Evolutionary conservation across 2,113 vertebrate genomes (phyloP).

Genomic region (Chelonoidis abingdonii): DNA sequence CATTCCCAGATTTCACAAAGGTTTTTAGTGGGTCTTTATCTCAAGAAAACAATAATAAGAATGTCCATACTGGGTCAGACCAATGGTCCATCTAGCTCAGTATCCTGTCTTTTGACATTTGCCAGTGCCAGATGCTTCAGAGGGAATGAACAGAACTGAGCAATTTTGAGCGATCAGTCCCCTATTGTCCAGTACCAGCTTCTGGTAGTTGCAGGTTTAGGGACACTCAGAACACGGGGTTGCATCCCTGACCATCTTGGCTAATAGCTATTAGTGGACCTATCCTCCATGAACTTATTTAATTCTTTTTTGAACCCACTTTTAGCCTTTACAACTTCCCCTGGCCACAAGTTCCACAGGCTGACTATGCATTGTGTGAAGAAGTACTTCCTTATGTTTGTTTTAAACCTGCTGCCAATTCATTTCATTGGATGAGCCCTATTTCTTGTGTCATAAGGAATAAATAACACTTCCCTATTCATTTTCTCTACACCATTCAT

Average conservation of each 20-base stretch:
- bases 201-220: no score
- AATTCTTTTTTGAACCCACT: no score
- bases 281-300: no score
- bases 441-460: background rate
- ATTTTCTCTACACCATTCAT: background rate
- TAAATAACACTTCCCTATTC: background rate
- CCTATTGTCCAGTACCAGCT: no score
- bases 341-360: background rate
- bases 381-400: background rate
- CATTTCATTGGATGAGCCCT: background rate
- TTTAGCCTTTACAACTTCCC: no score
- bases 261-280: no score
- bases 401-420: background rate
- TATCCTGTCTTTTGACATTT: background rate
- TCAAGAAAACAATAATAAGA: constrained; percentile 22
- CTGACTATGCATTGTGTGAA: background rate
- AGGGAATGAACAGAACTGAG: no score
- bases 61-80: background rate
- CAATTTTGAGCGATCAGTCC: no score
- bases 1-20: constrained; percentile 30
- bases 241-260: no score
- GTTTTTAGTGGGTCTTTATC: constrained; percentile 29
- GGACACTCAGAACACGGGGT: no score
- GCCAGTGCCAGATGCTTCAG: no score
- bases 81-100: background rate